Evolutionary conservation across 92 coral and sea anemone species (phyloP), one percentile per base, ranked within the genome.

Genomic region (Epizoanthus fatuus): DNA sequence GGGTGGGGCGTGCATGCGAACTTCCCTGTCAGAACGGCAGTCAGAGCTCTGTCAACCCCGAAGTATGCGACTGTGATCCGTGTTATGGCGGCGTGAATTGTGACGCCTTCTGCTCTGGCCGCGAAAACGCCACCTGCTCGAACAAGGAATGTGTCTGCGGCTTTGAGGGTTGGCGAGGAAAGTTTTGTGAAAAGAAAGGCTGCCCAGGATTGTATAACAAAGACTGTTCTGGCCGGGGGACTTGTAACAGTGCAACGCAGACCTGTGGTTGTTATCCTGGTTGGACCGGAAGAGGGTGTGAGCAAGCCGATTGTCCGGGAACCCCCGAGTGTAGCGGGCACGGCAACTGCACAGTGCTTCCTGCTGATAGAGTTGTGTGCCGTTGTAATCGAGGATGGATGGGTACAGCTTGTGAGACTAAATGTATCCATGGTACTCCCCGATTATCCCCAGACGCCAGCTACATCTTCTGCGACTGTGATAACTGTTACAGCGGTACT

Each of bases 131-230:
- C 40, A 64, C 81, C 29, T 91, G 94, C 63, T 54, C 83, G 60
- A 73, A 87, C 57, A 84, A 67, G 15, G 71, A 83, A 47, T 91
- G 94, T 56, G 62, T 75, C 69, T 91, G 94, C 51, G 94, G 94
- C 52, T 91, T 91, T 83, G 91, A 87, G 49, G 94, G 91, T 16
- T 91, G 94, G 94, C 79, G 94, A 72, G 94, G 94, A 25, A 77
- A 82, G 47, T 81, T 87, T 13, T 91, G 94, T 35, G 89, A 91
- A 55, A 83, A 75, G 70, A 45, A 45, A 76, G 94, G 94, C 49
- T 91, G 94, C 64, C 94, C 94, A 10, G 94, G 94, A 70, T 54
- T 84, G 75, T 74, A 63, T 55, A 79, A 87, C 76, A 81, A 47
- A 10, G 94, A 91, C 78, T 91, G 94, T 72, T 86, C 94, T 15